A percentile compares a stretch with the other conserved stretches of the same genome.
phyloP scores from a whole-genome alignment of 2,888 invertebrate species.

The Cryptocephalus primarius region DNA sequence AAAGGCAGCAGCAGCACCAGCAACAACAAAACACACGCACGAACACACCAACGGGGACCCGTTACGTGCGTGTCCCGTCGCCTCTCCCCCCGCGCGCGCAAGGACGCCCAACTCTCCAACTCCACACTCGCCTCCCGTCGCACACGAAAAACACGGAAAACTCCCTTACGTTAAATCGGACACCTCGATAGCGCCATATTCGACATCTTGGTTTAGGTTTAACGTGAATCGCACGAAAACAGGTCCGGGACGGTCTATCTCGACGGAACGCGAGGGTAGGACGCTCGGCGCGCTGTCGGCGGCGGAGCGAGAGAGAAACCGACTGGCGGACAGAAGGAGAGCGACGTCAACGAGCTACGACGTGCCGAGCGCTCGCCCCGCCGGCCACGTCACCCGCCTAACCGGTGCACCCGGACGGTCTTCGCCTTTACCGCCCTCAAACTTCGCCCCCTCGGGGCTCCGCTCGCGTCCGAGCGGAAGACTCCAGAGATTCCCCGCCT shows the following conservation, averaged over 20 bases:
- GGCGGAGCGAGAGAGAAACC: slow-evolving; percentile 11
- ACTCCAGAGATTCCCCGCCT: too few species aligned
- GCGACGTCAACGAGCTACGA: slow-evolving; percentile 18
- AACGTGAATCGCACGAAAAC: slow-evolving; percentile 32
- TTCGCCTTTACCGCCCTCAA: neutral
- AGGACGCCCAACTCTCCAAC: too few species aligned
- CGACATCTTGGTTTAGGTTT: slow-evolving; percentile 37
- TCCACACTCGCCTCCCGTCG: too few species aligned
- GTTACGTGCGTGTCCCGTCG: too few species aligned
- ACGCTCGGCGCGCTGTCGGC: slow-evolving; percentile 25
- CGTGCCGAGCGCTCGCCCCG: slow-evolving; percentile 12
- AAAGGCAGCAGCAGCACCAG: too few species aligned
- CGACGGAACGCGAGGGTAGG: slow-evolving; percentile 32
- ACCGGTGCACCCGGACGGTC: neutral
- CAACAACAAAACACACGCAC: too few species aligned
- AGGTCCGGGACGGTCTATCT: slow-evolving; percentile 39
- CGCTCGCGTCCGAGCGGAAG: too few species aligned
- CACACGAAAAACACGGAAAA: slow-evolving; percentile 28
- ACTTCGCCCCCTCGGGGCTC: too few species aligned
- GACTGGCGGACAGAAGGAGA: slow-evolving; percentile 7
- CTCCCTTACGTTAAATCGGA: slow-evolving; percentile 22
- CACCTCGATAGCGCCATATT: slow-evolving; percentile 30
- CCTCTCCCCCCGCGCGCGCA: too few species aligned
- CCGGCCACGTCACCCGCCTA: slow-evolving; percentile 14
- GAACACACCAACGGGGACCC: too few species aligned